These are phyloP conservation scores for Heliconius congener DNA, from an alignment of 1,140 invertebrate genomes.

Conservation along the genomic window DNA sequence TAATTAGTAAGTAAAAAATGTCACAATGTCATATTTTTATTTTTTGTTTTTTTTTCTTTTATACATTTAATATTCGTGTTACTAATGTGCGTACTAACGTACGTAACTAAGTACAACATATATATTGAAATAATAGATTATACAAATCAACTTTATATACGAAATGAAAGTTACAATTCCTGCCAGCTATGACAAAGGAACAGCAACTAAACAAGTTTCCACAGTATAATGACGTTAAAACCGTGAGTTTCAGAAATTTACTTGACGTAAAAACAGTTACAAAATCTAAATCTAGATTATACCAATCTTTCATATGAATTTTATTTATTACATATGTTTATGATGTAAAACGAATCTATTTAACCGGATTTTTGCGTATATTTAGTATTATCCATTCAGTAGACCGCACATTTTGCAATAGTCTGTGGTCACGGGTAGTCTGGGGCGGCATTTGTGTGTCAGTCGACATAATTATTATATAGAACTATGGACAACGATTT, in stretches of 20 bases:
- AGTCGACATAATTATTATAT: too few species aligned
- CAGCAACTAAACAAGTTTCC: neutral
- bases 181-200: neutral
- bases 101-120: neutral
- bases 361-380: too few species aligned
- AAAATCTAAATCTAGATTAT: neutral
- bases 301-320: neutral
- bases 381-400: too few species aligned
- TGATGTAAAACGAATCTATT: too few species aligned
- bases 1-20: neutral
- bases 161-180: neutral
- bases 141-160: neutral
- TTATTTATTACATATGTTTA: neutral
- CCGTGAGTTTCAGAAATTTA: neutral
- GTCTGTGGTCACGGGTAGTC: too few species aligned
- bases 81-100: neutral
- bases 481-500: too few species aligned
- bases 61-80: neutral
- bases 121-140: neutral
- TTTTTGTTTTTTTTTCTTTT: neutral
- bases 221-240: neutral
- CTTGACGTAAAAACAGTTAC: conserved; percentile 7
- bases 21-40: neutral
- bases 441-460: too few species aligned
- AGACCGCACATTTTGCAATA: too few species aligned